Evolutionary conservation across 2,113 vertebrate genomes (phyloP), one percentile per base, ranked within the genome.

Genomic region (Myanophis thanlyinensis): DNA sequence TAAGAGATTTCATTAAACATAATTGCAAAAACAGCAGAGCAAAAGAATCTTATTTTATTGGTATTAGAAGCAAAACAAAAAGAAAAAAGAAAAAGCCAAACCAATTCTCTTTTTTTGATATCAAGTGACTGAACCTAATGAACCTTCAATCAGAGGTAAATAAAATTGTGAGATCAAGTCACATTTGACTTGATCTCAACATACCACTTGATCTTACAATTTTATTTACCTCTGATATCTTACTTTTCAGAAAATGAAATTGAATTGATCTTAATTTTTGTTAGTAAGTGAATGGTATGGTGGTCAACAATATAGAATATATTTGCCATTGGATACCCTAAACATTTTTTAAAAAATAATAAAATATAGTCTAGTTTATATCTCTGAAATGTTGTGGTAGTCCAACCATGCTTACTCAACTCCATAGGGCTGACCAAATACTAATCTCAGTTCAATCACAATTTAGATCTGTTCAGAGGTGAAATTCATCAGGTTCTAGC

Each of bases 1-100:
- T 44, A 80, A 92, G 88, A 93, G 91, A 94, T 94, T 89, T 95
- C 91, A 95, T 95, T 95, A 92, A 94, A 93, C 3, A 62, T 91
- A 97, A 94, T 48, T 94, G 91, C 25, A 87, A 93, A 95, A 85
- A 51, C 73, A 96, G 93, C 44, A 93, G 84, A 53, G 89, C 0
- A 80, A 54, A 91, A 93, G 46, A 92, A 25, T 0, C 73, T 85
- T 10, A 91, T 91, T 90, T 93, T 35, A 91, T 89, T 44, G 27
- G 44, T 9, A 44, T 92, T 51, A 67, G 54, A 40, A n/a, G 59
- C 22, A 2, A 9, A 56, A 56, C n/a, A n/a, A 25, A 25, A 27
- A 25, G 25, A 27, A 27, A 80, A 89, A 54, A 94, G 62, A 94
- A n/a, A n/a, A n/a, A n/a, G n/a, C n/a, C n/a, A n/a, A n/a, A n/a